Percentiles rank a stretch among this genome's conserved stretches.
Evolutionary conservation across 2,797 vertebrate genomes (phyloP).

Genomic region (Hippoglossus hippoglossus): DNA sequence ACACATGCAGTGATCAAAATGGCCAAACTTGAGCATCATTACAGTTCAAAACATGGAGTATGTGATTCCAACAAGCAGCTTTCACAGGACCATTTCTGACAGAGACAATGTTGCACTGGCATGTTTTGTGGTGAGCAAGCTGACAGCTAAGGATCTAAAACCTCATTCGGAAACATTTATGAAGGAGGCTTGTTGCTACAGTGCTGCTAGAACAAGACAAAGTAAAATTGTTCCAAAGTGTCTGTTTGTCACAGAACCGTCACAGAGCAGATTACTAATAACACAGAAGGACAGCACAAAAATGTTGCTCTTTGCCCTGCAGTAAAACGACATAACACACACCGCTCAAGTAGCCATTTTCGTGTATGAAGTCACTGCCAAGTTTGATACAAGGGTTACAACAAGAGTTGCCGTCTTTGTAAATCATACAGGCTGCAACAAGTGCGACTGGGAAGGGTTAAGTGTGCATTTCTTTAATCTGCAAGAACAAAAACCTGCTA

Average conservation of each 20-base stretch:
- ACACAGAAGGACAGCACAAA: no score
- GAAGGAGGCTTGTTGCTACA: not conserved
- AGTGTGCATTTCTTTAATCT: not conserved
- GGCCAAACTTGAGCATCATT: no score
- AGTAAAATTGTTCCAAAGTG: not conserved
- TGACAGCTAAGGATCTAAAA: not conserved
- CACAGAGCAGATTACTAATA: not conserved
- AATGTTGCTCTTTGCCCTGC: not conserved
- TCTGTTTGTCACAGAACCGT: not conserved
- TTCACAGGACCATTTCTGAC: not conserved
- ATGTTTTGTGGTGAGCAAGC: not conserved
- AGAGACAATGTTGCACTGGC: not conserved
- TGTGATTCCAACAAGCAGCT: not conserved
- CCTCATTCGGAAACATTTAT: not conserved
- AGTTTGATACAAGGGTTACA: not conserved
- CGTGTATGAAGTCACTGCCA: not conserved
- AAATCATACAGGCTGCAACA: not conserved
- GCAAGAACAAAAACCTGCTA: not conserved
- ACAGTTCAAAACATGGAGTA: not conserved
- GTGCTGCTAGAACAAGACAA: not conserved
- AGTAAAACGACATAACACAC: not conserved
- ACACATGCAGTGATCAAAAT: no score
- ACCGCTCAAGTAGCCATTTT: not conserved
- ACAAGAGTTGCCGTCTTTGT: not conserved
- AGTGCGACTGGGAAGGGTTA: not conserved